Conservation (phyloP, 2,888 invertebrate genomes). For the Crossocerus cetratus region DNA sequence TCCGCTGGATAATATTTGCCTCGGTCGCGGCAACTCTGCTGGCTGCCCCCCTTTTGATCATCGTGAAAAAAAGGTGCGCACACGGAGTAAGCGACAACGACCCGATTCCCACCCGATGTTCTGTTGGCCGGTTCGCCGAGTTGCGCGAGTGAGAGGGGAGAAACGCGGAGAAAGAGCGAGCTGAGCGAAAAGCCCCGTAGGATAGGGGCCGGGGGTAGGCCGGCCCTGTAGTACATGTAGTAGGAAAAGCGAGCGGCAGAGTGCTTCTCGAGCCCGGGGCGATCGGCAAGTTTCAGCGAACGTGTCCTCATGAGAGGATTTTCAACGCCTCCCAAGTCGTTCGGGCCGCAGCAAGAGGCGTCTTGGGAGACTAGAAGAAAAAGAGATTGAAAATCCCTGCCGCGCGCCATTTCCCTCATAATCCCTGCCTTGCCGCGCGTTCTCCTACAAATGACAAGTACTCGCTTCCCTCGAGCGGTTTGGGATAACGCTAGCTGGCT, state of each 20-base stretch:
- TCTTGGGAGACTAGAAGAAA: conserved; percentile 13
- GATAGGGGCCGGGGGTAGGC: conserved; percentile 12
- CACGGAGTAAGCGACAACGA: conserved; percentile 38
- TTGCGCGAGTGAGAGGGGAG: no score
- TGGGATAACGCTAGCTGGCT: no score
- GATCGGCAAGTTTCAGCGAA: conserved; percentile 58
- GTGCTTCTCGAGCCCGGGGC: conserved; percentile 50
- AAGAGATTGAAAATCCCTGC: conserved; percentile 27
- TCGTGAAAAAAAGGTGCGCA: not conserved
- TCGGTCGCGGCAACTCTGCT: conserved; percentile 11
- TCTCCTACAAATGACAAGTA: not conserved
- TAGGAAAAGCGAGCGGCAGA: conserved; percentile 20
- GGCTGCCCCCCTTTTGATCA: not conserved
- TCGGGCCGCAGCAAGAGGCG: conserved; percentile 19
- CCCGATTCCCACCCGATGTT: no score
- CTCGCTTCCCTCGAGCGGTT: not conserved
- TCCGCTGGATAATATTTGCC: conserved; percentile 49
- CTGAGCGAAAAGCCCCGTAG: not conserved
- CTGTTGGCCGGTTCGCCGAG: no score
- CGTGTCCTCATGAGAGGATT: conserved; percentile 48
- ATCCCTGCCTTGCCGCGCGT: not conserved
- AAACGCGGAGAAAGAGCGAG: no score
- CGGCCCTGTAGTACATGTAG: not conserved
- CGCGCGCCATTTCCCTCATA: conserved; percentile 20
- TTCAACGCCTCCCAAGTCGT: conserved; percentile 37